A percentile compares a stretch with the other conserved stretches of the same genome.
Evolutionary conservation across 2,888 invertebrate genomes (phyloP).

Genomic region (Lymantria dispar): DNA sequence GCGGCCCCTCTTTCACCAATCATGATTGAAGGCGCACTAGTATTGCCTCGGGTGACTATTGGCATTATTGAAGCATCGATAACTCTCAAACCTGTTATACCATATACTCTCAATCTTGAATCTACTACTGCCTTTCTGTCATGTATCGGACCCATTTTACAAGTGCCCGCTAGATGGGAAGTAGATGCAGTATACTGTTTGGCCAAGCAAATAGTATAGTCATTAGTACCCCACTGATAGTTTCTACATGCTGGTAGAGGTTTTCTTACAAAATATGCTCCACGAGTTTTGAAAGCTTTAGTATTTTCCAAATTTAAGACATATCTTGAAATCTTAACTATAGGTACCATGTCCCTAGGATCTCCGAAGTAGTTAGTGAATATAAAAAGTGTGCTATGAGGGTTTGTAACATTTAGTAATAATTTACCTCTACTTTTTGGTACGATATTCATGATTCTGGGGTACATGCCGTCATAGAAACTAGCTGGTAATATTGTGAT

Average conservation of each 20-base stretch:
- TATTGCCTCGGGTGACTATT: constrained; percentile 88
- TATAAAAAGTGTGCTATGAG: constrained; percentile 86
- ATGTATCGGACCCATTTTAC: constrained; percentile 77
- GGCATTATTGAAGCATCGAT: constrained; percentile 93
- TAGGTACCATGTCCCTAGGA: constrained; percentile 79
- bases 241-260: constrained; percentile 80
- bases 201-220: constrained; percentile 85
- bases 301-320: constrained; percentile 81
- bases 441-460: constrained; percentile 80
- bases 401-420: constrained; percentile 84
- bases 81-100: constrained; percentile 82
- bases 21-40: constrained; percentile 91
- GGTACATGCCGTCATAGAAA: constrained; percentile 82
- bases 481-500: constrained; percentile 61
- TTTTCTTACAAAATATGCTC: constrained; percentile 76
- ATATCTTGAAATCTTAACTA: constrained; percentile 83
- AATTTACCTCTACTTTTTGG: constrained; percentile 84
- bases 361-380: constrained; percentile 85
- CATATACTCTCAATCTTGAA: constrained; percentile 85
- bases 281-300: constrained; percentile 75
- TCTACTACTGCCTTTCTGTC: constrained; percentile 86
- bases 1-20: constrained; percentile 84
- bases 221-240: constrained; percentile 79
- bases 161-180: constrained; percentile 68
- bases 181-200: constrained; percentile 79